Base-by-base conservation (phyloP, 2,888 invertebrate species). In the Conus canariensis region DNA sequence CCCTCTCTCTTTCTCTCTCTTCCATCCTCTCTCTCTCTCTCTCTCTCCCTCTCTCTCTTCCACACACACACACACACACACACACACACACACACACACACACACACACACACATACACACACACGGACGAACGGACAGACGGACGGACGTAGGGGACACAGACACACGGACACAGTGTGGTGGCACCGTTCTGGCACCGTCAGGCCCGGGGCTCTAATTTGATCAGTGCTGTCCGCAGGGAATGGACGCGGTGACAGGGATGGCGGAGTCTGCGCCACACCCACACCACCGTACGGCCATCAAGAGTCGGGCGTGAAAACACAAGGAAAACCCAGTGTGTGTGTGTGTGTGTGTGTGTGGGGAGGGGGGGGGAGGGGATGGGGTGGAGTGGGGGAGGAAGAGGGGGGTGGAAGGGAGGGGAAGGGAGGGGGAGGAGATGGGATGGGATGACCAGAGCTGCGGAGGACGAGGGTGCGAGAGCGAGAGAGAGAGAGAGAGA, bases 281-380 rank as follows among this genome's bases (percentile, higher is more conserved):
- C n/a, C 14, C 58, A 22, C 83, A 58, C 83, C 83, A 83, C 59
- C 83, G 22, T n/a, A 60, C 85, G n/a, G 25, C 59, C 85, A 85
- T 60, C 85, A 85, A 25, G 85, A n/a, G n/a, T 4, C n/a, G 25
- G 83, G 85, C 60, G 85, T 85, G 85, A 60, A 85, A 85, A 85
- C 85, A 85, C 60, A 25, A 85, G 25, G 85, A 59, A 85, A 83
- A 83, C 56, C 22, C 22, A 83, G 58, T 22, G 82, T 19, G 58
- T 30, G 19, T 16, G 74, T 22, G 74, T 9, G n/a, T 19, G n/a
- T 22, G 9, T 22, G n/a, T 5, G n/a, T 30, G 22, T 22, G 22
- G 8, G n/a, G 8, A 8, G 74, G n/a, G 45, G 45, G 4, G 45
- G 45, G 45, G 4, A 45, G 45, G 45, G 45, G 45, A 45, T 1